Conservation (phyloP, 1,140 invertebrate genomes). For the Meloidogyne floridensis region DNA sequence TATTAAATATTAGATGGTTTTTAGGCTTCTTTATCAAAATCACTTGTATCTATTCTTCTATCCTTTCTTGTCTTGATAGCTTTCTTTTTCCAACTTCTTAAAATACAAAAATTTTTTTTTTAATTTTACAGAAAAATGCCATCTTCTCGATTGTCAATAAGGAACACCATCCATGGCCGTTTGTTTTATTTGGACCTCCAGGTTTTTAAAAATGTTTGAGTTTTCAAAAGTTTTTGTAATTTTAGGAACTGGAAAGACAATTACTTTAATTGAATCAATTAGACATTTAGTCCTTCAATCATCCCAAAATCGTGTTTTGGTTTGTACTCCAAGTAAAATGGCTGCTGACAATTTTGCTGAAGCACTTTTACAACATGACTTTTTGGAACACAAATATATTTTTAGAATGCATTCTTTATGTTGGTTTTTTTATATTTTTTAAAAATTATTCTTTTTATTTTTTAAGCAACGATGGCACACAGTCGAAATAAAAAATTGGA, state of each 20-base stretch:
- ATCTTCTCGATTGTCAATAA: conserved; percentile 36
- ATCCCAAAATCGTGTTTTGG: conserved; percentile 32
- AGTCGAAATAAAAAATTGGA: conserved; percentile 39
- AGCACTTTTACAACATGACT: conserved; percentile 30
- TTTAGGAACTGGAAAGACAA: conserved; percentile 39
- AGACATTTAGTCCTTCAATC: conserved; percentile 34
- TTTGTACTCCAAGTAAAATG: conserved; percentile 45
- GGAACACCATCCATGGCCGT: conserved; percentile 31
- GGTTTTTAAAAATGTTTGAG: conserved; percentile 16
- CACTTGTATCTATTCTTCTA: too few relatives aligned
- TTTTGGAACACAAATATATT: conserved; percentile 38
- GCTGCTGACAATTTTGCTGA: conserved; percentile 45
- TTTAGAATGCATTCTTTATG: conserved; percentile 45
- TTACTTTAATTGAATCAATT: conserved; percentile 41
- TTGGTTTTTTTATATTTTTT: neutral
- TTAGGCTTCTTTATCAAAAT: too few relatives aligned
- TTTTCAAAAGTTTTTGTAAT: neutral
- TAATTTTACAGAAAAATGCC: conserved; percentile 29
- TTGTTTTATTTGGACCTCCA: conserved; percentile 40
- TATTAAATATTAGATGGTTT: too few relatives aligned
- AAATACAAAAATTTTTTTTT: neutral
- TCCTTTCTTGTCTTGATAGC: too few relatives aligned
- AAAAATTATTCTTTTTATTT: neutral
- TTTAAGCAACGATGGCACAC: conserved; percentile 35
- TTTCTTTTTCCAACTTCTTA: too few relatives aligned